Evolutionary conservation across 2,888 invertebrate genomes (phyloP).

Genomic region (Helleia helle): DNA sequence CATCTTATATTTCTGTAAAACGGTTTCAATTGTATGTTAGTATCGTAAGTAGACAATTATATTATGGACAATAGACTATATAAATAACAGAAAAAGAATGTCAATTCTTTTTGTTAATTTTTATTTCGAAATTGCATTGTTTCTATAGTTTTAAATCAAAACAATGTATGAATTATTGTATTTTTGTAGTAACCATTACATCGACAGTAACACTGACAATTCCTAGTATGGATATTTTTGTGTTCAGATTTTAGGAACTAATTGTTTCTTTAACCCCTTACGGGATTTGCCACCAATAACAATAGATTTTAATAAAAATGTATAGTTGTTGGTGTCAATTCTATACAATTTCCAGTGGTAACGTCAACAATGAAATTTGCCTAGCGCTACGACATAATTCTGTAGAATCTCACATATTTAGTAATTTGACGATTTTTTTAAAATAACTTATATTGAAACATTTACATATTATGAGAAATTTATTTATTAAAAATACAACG

Average conservation of each 20-base stretch:
- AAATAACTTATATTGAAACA: slow-evolving; percentile 7
- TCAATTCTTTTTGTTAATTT: not conserved
- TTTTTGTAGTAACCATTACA: too few species aligned
- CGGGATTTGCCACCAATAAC: too few species aligned
- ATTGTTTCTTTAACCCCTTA: too few species aligned
- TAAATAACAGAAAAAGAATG: too few species aligned
- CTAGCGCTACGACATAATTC: not conserved
- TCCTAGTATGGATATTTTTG: not conserved
- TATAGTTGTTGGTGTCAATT: not conserved
- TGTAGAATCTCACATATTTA: slow-evolving; percentile 24
- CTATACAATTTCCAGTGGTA: not conserved
- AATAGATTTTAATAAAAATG: too few species aligned
- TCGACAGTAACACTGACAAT: not conserved
- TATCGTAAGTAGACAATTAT: not conserved
- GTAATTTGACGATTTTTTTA: not conserved
- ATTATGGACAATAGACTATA: not conserved
- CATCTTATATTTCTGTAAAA: not conserved
- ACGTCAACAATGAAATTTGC: not conserved
- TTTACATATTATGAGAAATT: not conserved
- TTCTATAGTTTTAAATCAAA: not conserved
- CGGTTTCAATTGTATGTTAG: not conserved
- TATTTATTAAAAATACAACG: slow-evolving; percentile 14
- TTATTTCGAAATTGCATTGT: not conserved
- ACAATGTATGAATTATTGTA: too few species aligned
- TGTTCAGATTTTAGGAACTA: too few species aligned